These are phyloP conservation scores for Microplitis deprimator DNA, from an alignment of 2,888 invertebrate species.

Conservation along the genomic window DNA sequence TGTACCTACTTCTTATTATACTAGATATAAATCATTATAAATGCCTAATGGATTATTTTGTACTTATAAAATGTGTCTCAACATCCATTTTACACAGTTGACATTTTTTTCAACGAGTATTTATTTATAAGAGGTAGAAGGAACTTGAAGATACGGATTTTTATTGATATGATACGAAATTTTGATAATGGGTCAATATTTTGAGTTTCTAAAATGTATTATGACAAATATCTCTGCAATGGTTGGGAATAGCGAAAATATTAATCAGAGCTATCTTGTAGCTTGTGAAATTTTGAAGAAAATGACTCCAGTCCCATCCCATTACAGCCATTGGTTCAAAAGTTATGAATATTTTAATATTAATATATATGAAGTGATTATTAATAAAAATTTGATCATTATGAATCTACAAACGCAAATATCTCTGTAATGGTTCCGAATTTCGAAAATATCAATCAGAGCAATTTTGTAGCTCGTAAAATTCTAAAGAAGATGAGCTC, in stretches of 20 bases:
- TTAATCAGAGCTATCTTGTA: background rate
- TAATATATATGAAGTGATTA: background rate
- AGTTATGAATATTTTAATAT: background rate
- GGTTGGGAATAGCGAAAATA: background rate
- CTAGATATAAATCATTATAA: constrained; percentile 6
- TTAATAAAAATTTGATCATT: background rate
- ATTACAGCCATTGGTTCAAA: background rate
- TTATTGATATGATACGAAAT: too few species aligned
- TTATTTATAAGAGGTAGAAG: too few species aligned
- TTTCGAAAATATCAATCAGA: background rate
- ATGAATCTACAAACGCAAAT: background rate
- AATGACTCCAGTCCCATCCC: background rate
- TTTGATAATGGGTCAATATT: background rate
- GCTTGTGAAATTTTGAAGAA: background rate
- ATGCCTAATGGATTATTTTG: constrained; percentile 20
- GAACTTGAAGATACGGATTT: too few species aligned
- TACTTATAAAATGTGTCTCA: constrained; percentile 13
- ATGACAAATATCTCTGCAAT: background rate
- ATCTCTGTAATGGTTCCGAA: background rate
- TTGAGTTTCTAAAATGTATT: background rate
- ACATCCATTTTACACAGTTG: constrained; percentile 3
- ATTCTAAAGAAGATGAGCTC: background rate
- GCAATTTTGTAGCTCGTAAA: background rate
- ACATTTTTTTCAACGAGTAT: background rate
- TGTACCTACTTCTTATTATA: constrained; percentile 4